Percentiles rank a stretch among this genome's conserved stretches.
These are phyloP conservation scores for Enteromius anoplus DNA, from an alignment of 2,797 vertebrate genomes.

Conservation along the genomic window DNA sequence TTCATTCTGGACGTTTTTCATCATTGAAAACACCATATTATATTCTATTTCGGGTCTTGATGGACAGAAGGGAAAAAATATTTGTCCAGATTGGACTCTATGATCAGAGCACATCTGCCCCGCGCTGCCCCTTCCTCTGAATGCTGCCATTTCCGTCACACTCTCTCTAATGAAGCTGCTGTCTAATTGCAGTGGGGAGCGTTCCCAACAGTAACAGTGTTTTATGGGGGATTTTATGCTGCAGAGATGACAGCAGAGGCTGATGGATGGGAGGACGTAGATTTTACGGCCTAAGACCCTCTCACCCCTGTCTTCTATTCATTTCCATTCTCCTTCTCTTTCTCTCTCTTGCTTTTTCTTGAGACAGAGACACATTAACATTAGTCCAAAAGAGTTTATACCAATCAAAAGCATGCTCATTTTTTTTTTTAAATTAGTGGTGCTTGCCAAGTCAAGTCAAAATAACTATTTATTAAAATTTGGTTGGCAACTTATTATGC, in stretches of 20 bases:
- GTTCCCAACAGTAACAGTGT: constrained; percentile 73
- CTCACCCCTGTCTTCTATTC: constrained; percentile 54
- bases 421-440: not conserved
- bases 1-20: constrained; percentile 7
- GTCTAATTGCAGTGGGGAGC: constrained; percentile 77
- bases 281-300: constrained; percentile 68
- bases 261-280: constrained; percentile 66
- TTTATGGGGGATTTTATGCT: constrained; percentile 73
- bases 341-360: constrained; percentile 46
- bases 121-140: constrained; percentile 40
- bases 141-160: constrained; percentile 73
- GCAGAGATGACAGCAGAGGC: constrained; percentile 72
- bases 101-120: constrained; percentile 30
- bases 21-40: constrained; percentile 18
- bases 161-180: constrained; percentile 73
- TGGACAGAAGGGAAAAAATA: constrained; percentile 53
- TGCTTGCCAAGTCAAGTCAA: not conserved
- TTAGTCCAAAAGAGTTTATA: not conserved
- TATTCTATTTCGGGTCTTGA: constrained; percentile 54
- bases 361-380: not conserved
- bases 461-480: not conserved
- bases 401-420: constrained; percentile 1
- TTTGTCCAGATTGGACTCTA: constrained; percentile 43
- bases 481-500: not conserved
- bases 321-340: constrained; percentile 38